Evolutionary conservation across 1,140 invertebrate genomes (phyloP).

Genomic region (Telenomus remus): DNA sequence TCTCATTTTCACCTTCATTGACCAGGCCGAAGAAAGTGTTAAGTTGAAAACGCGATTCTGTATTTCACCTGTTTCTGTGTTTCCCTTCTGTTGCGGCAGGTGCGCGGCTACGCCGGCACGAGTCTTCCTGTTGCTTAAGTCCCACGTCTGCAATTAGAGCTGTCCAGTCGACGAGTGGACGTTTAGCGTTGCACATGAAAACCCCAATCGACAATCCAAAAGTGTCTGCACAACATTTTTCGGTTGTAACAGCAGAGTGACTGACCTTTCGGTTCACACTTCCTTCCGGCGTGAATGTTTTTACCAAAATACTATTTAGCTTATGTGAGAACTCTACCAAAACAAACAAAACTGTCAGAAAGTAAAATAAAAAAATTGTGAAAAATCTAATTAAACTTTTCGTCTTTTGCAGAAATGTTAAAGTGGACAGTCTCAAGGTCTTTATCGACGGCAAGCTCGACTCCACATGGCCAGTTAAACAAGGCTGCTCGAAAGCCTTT

Average conservation of each 20-base stretch:
- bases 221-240: constrained; percentile 19
- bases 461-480: constrained; percentile 67
- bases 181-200: constrained; percentile 22
- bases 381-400: not conserved
- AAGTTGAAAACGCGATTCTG: constrained; percentile 60
- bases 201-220: constrained; percentile 15
- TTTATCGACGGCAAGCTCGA: constrained; percentile 70
- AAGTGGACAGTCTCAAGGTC: constrained; percentile 75
- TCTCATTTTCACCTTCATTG: constrained; percentile 42
- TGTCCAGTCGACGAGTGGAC: constrained; percentile 36
- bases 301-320: not conserved
- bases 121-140: constrained; percentile 42
- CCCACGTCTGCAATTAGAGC: constrained; percentile 45
- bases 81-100: constrained; percentile 69
- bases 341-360: not conserved
- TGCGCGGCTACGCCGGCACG: constrained; percentile 25
- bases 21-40: constrained; percentile 56
- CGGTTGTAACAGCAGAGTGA: constrained; percentile 17
- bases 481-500: constrained; percentile 66
- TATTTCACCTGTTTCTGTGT: constrained; percentile 73
- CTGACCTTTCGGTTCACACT: constrained; percentile 18
- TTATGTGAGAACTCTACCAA: not conserved
- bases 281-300: not conserved
- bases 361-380: not conserved
- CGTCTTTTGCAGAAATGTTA: constrained; percentile 66